Conservation (phyloP, 2,797 vertebrate species). For the Pipistrellus pipistrellus region DNA sequence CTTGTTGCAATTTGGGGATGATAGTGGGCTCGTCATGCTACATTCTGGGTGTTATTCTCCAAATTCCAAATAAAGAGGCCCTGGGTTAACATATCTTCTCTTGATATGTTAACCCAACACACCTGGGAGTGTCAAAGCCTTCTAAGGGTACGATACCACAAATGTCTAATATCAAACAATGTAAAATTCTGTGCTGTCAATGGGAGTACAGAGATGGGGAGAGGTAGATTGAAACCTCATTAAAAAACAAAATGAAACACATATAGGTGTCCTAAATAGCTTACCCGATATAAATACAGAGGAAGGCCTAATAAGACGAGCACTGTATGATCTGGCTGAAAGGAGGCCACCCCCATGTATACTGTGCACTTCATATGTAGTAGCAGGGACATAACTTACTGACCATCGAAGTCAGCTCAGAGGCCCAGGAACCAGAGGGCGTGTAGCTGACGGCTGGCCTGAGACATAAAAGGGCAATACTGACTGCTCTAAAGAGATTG, state of each 20-base stretch:
- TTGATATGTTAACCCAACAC: neutral
- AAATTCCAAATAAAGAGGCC: neutral
- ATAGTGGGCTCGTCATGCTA: neutral
- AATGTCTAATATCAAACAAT: neutral
- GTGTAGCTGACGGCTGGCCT: rapidly evolving
- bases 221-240: neutral
- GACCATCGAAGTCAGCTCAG: neutral
- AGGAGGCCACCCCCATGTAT: neutral
- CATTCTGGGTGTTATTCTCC: neutral
- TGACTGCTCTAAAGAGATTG: neutral
- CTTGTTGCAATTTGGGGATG: neutral
- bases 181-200: neutral
- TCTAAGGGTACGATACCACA: neutral
- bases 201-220: neutral
- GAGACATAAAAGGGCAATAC: neutral
- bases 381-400: rapidly evolving
- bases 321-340: neutral
- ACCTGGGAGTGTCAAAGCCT: neutral
- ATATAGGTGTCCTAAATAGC: neutral
- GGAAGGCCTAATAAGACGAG: neutral
- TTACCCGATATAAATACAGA: neutral
- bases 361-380: rapidly evolving
- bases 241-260: constrained; percentile 1
- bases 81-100: neutral
- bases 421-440: neutral